A percentile compares a stretch with the other conserved stretches of the same genome.
phyloP scores from a whole-genome alignment of 2,797 vertebrate species.

The Gila robusta region DNA sequence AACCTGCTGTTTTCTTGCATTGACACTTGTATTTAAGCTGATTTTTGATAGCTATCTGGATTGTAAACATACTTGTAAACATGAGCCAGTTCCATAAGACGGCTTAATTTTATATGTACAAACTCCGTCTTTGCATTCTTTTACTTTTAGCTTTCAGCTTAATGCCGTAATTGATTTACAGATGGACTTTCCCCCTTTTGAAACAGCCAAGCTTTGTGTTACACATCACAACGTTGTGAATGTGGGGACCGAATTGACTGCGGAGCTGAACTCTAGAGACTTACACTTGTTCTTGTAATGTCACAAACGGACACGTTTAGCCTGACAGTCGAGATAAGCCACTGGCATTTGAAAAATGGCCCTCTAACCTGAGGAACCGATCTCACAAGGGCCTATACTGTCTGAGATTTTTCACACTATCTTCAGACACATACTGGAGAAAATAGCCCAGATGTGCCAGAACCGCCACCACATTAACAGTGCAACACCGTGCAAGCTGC shows the following conservation, averaged over 20 bases:
- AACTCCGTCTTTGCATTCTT: neutral
- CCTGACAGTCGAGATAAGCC: constrained; percentile 34
- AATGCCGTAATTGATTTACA: neutral
- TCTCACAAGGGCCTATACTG: neutral
- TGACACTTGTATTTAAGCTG: neutral
- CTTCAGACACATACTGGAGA: constrained; percentile 44
- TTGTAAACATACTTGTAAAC: neutral
- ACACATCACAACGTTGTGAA: constrained; percentile 12
- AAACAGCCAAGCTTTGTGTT: neutral
- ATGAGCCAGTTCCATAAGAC: no score
- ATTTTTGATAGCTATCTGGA: neutral
- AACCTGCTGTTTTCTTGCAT: neutral
- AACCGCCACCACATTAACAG: constrained; percentile 46
- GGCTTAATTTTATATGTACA: neutral
- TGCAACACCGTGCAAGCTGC: constrained; percentile 32
- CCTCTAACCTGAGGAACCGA: constrained; percentile 36
- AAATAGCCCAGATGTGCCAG: constrained; percentile 58
- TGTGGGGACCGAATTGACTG: neutral
- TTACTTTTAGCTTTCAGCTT: neutral
- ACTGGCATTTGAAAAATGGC: constrained; percentile 37
- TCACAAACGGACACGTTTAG: constrained; percentile 26
- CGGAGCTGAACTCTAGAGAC: constrained; percentile 25
- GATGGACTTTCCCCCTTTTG: constrained; percentile 3
- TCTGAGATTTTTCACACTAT: constrained; percentile 49
- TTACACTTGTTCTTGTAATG: constrained; percentile 38